Conservation (phyloP, 2,888 invertebrate genomes). For the Patella pellucida region DNA sequence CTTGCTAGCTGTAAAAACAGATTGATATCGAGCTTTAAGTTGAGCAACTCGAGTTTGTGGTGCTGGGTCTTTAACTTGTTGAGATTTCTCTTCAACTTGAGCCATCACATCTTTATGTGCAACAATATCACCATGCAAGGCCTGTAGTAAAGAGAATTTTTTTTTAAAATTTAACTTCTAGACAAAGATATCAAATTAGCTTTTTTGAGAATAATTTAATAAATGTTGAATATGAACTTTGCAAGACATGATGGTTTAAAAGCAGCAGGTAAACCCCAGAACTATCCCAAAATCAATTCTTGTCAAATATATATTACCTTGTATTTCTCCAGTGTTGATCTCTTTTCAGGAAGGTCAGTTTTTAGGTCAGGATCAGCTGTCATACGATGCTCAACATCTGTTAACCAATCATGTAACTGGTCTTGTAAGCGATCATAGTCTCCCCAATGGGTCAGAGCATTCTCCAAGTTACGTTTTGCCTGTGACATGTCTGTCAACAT, state of each 20-base stretch:
- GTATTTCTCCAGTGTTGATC: slow-evolving; percentile 89
- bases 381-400: slow-evolving; percentile 87
- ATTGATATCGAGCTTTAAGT: slow-evolving; percentile 50
- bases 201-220: no score
- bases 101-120: slow-evolving; percentile 79
- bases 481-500: slow-evolving; percentile 75
- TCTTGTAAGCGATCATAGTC: slow-evolving; percentile 85
- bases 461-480: slow-evolving; percentile 80
- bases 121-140: slow-evolving; percentile 58
- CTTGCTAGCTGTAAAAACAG: slow-evolving; percentile 29
- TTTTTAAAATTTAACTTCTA: no score
- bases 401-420: slow-evolving; percentile 87
- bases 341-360: slow-evolving; percentile 91
- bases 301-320: slow-evolving; percentile 69
- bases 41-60: slow-evolving; percentile 75
- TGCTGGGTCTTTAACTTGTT: slow-evolving; percentile 85
- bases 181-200: no score
- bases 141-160: slow-evolving; percentile 37
- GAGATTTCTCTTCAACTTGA: slow-evolving; percentile 89
- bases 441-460: slow-evolving; percentile 84
- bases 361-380: slow-evolving; percentile 87
- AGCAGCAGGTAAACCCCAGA: no score
- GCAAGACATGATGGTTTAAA: no score
- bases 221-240: no score
- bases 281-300: no score